These are phyloP conservation scores for Siniperca chuatsi DNA, from an alignment of 2,113 vertebrate genomes.

Conservation along the genomic window DNA sequence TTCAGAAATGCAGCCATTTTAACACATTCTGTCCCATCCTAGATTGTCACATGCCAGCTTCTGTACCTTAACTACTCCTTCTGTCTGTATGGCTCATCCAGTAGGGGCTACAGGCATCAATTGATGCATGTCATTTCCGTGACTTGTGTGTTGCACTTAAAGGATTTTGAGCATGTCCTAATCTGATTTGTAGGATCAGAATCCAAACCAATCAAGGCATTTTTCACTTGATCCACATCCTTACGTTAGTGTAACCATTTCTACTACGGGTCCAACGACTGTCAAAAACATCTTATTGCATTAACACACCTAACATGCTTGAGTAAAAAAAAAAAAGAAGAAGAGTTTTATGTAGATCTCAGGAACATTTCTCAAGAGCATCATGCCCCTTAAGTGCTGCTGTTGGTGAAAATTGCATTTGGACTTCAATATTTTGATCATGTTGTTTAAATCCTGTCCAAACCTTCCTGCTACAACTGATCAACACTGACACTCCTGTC, in stretches of 20 bases:
- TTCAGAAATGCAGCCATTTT: neutral
- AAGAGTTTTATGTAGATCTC: neutral
- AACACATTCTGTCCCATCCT: neutral
- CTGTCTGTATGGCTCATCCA: neutral
- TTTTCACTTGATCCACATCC: neutral
- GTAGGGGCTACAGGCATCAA: no score
- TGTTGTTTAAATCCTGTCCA: neutral
- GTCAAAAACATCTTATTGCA: no score
- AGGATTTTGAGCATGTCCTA: neutral
- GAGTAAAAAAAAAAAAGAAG: no score
- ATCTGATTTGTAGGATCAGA: neutral
- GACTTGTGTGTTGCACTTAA: neutral
- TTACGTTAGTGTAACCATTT: neutral
- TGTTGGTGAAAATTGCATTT: slow-evolving; percentile 12
- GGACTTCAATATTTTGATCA: slow-evolving; percentile 26
- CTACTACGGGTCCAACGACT: neutral
- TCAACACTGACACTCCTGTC: slow-evolving; percentile 11
- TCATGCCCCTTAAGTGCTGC: neutral
- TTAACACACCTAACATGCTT: neutral
- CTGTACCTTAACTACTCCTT: neutral
- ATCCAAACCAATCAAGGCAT: neutral
- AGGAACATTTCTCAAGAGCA: neutral
- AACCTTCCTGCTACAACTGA: neutral
- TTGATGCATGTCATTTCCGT: no score
- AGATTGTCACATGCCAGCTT: neutral